Conservation (phyloP, 2,113 vertebrate species). For the Serinus canaria region DNA sequence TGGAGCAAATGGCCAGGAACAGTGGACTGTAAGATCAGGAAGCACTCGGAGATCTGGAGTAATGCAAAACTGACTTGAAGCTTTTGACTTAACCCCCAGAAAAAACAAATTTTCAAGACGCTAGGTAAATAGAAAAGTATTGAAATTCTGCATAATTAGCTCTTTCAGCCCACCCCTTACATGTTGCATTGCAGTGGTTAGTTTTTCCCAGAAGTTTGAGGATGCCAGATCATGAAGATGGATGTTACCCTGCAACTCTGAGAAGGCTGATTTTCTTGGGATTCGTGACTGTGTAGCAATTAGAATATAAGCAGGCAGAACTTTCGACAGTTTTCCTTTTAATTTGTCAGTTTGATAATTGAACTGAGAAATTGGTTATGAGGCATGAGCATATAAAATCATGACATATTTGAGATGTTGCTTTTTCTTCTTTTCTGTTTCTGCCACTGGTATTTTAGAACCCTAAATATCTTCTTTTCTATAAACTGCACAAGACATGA, state of each 20-base stretch:
- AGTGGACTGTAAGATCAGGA: background rate
- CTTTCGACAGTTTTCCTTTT: background rate
- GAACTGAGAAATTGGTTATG: background rate
- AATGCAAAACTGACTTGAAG: background rate
- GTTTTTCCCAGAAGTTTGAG: background rate
- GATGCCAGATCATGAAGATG: background rate
- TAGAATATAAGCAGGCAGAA: background rate
- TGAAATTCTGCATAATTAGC: background rate
- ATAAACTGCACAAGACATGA: background rate
- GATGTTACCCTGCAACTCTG: background rate
- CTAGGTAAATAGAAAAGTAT: background rate
- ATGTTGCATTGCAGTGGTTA: background rate
- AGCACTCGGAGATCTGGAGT: fast-evolving
- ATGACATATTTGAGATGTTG: background rate
- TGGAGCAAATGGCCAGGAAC: background rate
- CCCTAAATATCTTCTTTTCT: background rate
- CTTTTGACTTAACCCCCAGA: background rate
- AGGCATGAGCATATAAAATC: background rate
- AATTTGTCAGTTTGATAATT: background rate
- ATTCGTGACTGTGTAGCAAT: background rate
- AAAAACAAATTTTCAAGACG: background rate
- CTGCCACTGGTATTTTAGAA: background rate
- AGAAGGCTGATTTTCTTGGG: background rate
- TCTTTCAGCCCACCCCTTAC: background rate
- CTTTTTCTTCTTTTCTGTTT: background rate